Conservation (phyloP, 1,140 invertebrate genomes). For the Cyclina sinensis region DNA sequence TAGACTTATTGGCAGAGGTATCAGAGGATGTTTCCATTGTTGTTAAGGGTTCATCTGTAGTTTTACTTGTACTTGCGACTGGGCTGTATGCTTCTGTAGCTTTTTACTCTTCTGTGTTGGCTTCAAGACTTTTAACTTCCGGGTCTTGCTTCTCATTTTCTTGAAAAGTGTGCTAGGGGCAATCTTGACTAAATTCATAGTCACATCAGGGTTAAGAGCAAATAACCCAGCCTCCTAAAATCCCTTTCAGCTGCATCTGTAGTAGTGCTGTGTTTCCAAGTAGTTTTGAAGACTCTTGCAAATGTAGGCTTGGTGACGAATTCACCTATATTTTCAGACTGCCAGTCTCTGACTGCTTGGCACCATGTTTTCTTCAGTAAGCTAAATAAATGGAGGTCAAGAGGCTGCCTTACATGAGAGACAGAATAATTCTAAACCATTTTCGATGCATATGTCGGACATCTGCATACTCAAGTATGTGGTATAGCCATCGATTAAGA, state of each 20-base stretch:
- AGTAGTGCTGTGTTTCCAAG: neutral
- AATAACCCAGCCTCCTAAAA: constrained; percentile 5
- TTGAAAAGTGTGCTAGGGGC: neutral
- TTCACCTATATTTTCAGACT: constrained; percentile 21
- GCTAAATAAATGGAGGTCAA: constrained; percentile 21
- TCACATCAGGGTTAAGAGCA: neutral
- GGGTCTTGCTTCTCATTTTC: too few relatives aligned
- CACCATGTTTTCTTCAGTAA: constrained; percentile 9
- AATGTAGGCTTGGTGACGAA: constrained; percentile 23
- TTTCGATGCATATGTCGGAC: constrained; percentile 13
- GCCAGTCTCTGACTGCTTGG: constrained; percentile 26
- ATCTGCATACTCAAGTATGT: too few relatives aligned
- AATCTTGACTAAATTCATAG: constrained; percentile 3
- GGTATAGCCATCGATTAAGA: too few relatives aligned
- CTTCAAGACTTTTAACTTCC: too few relatives aligned
- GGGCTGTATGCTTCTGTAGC: too few relatives aligned
- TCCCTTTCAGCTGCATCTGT: neutral
- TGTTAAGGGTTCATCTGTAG: too few relatives aligned
- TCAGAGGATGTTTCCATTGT: too few relatives aligned
- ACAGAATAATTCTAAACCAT: constrained; percentile 36
- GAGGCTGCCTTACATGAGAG: constrained; percentile 4
- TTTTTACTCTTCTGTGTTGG: too few relatives aligned
- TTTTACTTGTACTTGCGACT: too few relatives aligned
- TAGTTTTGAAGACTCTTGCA: constrained; percentile 1
- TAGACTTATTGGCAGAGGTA: too few relatives aligned